Evolutionary conservation across 2,888 invertebrate species (phyloP).

Genomic region (Polyommatus icarus): DNA sequence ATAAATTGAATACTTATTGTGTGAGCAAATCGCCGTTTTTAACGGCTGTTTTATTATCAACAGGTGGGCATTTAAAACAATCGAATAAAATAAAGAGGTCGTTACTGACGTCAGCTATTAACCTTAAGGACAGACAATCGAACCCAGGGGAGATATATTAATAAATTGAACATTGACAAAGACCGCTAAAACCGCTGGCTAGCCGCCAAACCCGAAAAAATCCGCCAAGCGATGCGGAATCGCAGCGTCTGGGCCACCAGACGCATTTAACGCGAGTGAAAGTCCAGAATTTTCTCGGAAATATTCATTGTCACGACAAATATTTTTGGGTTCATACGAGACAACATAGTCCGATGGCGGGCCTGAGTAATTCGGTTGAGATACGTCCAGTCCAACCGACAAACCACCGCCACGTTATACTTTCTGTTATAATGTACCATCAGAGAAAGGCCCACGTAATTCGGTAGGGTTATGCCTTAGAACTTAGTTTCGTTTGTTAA

Average conservation of each 20-base stretch:
- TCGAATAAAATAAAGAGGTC: slow-evolving; percentile 37
- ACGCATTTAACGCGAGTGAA: slow-evolving; percentile 10
- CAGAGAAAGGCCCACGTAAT: no score
- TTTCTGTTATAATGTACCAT: no score
- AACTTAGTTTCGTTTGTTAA: no score
- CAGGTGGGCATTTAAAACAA: slow-evolving; percentile 25
- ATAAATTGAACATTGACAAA: slow-evolving; percentile 80
- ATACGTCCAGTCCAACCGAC: no score
- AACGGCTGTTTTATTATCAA: slow-evolving; percentile 25
- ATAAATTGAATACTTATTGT: neutral
- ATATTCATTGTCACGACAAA: neutral
- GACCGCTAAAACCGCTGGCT: slow-evolving; percentile 78
- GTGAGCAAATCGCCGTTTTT: neutral
- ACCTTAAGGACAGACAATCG: slow-evolving; percentile 48
- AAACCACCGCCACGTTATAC: no score
- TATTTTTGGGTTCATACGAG: neutral
- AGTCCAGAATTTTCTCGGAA: neutral
- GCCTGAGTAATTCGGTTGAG: no score
- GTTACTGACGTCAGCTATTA: slow-evolving; percentile 39
- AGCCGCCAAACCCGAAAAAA: slow-evolving; percentile 61
- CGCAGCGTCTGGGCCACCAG: slow-evolving; percentile 45
- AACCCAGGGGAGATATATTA: slow-evolving; percentile 67
- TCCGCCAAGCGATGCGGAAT: slow-evolving; percentile 52
- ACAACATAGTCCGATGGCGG: no score
- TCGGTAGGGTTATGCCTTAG: no score